Evolutionary conservation across 2,113 vertebrate species (phyloP).

Genomic region (Laticauda colubrina): DNA sequence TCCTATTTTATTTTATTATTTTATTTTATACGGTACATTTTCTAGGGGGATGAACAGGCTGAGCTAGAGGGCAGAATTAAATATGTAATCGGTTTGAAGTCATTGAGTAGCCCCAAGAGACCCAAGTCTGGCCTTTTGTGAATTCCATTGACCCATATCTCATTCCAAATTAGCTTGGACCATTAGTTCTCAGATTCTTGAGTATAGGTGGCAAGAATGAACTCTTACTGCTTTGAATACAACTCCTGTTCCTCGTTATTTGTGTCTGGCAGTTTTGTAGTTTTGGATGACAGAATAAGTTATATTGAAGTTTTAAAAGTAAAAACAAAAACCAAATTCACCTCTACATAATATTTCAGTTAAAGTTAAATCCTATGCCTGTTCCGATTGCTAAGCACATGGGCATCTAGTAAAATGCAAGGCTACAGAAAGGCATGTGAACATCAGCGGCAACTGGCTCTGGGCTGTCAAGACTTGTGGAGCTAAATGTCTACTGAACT

Average conservation of each 20-base stretch:
- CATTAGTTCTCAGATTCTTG: background rate
- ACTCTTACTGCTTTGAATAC: background rate
- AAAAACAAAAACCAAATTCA: background rate
- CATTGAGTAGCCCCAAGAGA: background rate
- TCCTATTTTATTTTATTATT: too few relatives aligned
- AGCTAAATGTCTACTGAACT: background rate
- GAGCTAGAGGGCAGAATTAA: too few relatives aligned
- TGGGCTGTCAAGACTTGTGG: background rate
- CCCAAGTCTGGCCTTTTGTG: background rate
- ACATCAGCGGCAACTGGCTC: background rate
- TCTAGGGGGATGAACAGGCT: too few relatives aligned
- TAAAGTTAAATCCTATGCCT: background rate
- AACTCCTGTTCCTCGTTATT: background rate
- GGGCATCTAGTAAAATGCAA: background rate
- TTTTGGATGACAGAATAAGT: background rate
- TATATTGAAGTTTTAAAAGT: background rate
- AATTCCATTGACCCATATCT: background rate
- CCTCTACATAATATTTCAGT: background rate
- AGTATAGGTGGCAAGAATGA: background rate
- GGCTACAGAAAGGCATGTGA: background rate
- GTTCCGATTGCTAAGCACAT: background rate
- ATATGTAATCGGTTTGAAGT: background rate
- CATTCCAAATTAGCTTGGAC: background rate
- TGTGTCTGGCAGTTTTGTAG: background rate
- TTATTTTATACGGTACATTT: background rate